Evolutionary conservation across 2,797 vertebrate species (phyloP).

Genomic region (Lophotriccus pileatus): DNA sequence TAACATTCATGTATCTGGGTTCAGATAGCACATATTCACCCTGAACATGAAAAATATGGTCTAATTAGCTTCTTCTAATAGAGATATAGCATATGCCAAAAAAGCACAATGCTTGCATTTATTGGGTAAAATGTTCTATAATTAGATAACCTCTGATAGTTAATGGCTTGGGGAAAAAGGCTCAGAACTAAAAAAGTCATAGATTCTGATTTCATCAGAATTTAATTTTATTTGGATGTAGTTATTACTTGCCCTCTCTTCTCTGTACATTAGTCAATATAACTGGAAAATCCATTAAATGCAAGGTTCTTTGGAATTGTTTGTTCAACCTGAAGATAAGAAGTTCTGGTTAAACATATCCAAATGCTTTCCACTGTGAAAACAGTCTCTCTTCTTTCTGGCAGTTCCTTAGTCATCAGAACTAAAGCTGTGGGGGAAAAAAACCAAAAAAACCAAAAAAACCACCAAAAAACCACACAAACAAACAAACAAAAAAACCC

Average conservation of each 20-base stretch:
- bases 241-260: neutral
- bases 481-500: too few species aligned
- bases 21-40: neutral
- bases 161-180: neutral
- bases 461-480: too few species aligned
- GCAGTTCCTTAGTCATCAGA: slow-evolving; percentile 11
- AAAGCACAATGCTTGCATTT: slow-evolving; percentile 4
- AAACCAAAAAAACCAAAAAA: neutral
- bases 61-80: slow-evolving; percentile 21
- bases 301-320: neutral
- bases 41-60: neutral
- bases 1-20: neutral
- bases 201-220: neutral
- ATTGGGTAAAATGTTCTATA: neutral
- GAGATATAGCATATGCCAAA: neutral
- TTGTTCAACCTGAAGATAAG: neutral
- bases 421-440: neutral
- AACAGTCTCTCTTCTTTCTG: neutral
- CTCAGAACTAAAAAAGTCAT: neutral
- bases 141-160: neutral
- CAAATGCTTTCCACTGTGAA: neutral
- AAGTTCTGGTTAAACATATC: neutral
- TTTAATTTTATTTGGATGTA: neutral
- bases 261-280: neutral
- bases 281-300: neutral